Conservation (phyloP, 2,888 invertebrate species). For the Axea sp. region DNA sequence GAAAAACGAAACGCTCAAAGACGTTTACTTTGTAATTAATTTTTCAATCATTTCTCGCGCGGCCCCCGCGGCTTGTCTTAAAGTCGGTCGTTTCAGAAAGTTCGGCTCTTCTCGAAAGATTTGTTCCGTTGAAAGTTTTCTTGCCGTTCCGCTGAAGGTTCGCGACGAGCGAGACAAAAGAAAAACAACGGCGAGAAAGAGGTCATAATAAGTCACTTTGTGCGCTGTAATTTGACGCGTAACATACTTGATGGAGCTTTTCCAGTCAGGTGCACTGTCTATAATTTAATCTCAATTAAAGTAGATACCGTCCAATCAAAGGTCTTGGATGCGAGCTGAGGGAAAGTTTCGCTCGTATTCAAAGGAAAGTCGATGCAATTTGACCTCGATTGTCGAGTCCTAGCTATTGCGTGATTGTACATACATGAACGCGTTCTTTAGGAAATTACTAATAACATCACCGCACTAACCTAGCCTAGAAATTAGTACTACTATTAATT, state of each 20-base stretch:
- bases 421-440: conserved; percentile 25
- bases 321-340: conserved; percentile 34
- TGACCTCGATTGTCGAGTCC: conserved; percentile 52
- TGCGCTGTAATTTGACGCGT: conserved; percentile 1
- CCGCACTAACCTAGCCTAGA: conserved; percentile 27
- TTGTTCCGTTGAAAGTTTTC: conserved; percentile 26
- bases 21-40: conserved; percentile 48
- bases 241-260: conserved; percentile 12
- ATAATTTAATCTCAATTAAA: conserved; percentile 57
- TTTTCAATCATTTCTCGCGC: conserved; percentile 41
- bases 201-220: conserved; percentile 16
- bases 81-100: conserved; percentile 41
- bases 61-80: conserved; percentile 33
- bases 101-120: conserved; percentile 15
- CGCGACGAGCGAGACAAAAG: background rate
- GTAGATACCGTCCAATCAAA: conserved; percentile 47
- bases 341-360: conserved; percentile 56
- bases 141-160: conserved; percentile 7
- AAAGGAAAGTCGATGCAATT: conserved; percentile 58
- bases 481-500: conserved; percentile 16
- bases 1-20: conserved; percentile 29
- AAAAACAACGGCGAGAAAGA: conserved; percentile 24
- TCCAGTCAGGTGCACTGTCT: conserved; percentile 35
- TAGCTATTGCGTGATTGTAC: conserved; percentile 41
- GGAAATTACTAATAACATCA: conserved; percentile 32